phyloP scores from a whole-genome alignment of 2,113 vertebrate species.

The Alligator sinensis region DNA sequence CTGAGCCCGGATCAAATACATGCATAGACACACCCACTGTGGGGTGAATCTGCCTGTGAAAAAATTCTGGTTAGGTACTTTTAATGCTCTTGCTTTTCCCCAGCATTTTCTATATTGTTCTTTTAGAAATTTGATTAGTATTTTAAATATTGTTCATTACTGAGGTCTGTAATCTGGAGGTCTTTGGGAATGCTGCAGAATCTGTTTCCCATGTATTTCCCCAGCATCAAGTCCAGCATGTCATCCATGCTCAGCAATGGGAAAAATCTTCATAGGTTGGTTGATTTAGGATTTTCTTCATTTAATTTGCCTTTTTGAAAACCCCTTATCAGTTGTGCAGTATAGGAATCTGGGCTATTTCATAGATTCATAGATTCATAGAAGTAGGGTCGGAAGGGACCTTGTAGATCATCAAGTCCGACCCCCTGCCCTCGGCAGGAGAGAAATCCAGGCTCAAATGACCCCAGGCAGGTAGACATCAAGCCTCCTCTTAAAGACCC shows the following conservation, averaged over 20 bases:
- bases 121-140: background rate
- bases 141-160: background rate
- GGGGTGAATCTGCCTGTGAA: background rate
- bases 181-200: background rate
- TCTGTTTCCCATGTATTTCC: background rate
- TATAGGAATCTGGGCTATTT: background rate
- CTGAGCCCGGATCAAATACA: no score
- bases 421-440: no score
- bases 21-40: background rate
- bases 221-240: background rate
- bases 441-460: no score
- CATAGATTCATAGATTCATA: no score
- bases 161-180: background rate
- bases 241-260: background rate
- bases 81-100: background rate
- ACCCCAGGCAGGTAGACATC: no score
- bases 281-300: background rate
- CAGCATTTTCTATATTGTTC: background rate
- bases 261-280: background rate
- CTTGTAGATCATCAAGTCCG: no score
- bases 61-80: background rate
- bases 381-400: no score
- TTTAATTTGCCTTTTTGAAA: background rate
- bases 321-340: background rate
- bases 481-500: no score